Evolutionary conservation across 2,113 vertebrate genomes (phyloP), one percentile per base, ranked within the genome.

Genomic region (Esox niger): DNA sequence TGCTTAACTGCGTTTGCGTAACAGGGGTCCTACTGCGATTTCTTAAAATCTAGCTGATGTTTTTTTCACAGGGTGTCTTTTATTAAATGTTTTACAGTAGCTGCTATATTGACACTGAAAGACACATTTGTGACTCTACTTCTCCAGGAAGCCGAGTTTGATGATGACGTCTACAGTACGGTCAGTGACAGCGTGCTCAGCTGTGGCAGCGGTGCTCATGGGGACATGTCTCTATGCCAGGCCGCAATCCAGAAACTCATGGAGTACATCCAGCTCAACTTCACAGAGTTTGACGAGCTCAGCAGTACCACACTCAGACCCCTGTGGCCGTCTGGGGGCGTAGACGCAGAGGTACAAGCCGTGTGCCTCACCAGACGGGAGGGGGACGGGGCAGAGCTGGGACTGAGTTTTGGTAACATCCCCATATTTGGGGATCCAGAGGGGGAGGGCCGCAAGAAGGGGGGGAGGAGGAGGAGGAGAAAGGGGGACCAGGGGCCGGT

Each of bases 201-300:
- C n/a, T n/a, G n/a, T n/a, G n/a, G 52, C 65, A 70, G 62, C n/a
- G 15, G 58, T 32, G 56, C 30, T 43, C 64, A 60, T 67, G 88
- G 89, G 70, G 87, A 91, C 11, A 80, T 90, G 79, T 68, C 87
- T 29, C 82, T 92, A 6, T 97, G 94, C 84, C 91, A 91, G 74
- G 91, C 95, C 0, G 96, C 96, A 0, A 89, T 96, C 79, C 93
- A 91, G 76, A 98, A 98, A 79, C 88, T 98, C 70, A 91, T 91
- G 2, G 96, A 96, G 64, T 98, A 98, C 83, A 98, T 98, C 75
- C 93, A 94, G 71, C 88, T 98, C 66, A 98, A 96, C 89, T 96
- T 98, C 62, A 79, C 90, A 0, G 91, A 96, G 80, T 89, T 87
- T 0, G 94, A 94, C 9, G 65, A 78, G 67, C 13, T 66, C 76